Evolutionary conservation across 2,113 vertebrate genomes (phyloP).

Genomic region (Chrysemys picta): DNA sequence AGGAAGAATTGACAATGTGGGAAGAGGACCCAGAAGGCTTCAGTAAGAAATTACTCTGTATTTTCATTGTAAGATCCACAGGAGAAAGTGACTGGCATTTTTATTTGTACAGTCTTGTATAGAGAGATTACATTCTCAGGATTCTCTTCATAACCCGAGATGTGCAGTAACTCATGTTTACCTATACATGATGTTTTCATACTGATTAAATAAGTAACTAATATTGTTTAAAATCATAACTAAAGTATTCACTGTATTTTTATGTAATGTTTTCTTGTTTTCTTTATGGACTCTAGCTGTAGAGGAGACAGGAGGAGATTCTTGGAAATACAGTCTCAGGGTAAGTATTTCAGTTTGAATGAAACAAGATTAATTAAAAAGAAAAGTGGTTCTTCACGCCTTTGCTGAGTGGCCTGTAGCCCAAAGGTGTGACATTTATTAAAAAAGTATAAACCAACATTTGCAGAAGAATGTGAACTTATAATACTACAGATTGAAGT

Average conservation of each 20-base stretch:
- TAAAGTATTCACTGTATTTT: neutral
- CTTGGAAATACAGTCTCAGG: constrained; percentile 98
- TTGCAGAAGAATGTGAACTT: neutral
- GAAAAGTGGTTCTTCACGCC: neutral
- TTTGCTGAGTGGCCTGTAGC: neutral
- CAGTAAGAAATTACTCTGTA: constrained; percentile 80
- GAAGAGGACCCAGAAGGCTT: constrained; percentile 99
- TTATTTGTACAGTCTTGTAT: neutral
- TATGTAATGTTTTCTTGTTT: neutral
- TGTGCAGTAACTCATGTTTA: neutral
- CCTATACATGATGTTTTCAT: neutral
- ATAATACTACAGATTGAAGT: no score
- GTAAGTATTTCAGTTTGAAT: constrained; percentile 79
- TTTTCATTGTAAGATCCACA: neutral
- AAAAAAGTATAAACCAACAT: neutral
- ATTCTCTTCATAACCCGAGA: neutral
- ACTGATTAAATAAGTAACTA: neutral
- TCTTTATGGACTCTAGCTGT: constrained; percentile 80
- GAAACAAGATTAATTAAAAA: neutral
- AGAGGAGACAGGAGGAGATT: constrained; percentile 97
- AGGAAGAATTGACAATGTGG: constrained; percentile 97
- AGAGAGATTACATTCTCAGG: neutral
- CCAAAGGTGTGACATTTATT: neutral
- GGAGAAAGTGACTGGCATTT: neutral
- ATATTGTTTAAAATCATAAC: neutral